These are phyloP conservation scores for Procambarus virginalis DNA, from an alignment of 1,140 invertebrate genomes.

Conservation along the genomic window DNA sequence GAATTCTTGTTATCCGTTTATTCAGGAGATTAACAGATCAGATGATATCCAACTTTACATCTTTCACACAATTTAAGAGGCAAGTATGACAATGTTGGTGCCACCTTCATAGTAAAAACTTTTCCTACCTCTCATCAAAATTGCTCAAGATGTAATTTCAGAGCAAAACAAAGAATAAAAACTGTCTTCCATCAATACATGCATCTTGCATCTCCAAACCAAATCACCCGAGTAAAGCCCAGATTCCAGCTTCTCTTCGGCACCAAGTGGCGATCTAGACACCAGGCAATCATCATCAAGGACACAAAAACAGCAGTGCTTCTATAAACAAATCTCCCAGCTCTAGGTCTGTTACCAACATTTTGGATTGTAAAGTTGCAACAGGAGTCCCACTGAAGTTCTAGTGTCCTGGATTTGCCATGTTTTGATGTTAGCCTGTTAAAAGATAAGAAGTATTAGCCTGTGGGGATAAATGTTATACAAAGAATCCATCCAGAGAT, in stretches of 20 bases:
- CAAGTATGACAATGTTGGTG: background rate
- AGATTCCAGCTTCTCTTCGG: conserved; percentile 15
- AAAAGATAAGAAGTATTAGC: background rate
- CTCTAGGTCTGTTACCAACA: background rate
- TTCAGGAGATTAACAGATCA: conserved; percentile 21
- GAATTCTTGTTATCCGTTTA: conserved; percentile 6
- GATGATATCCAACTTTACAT: conserved; percentile 16
- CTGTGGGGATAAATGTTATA: background rate
- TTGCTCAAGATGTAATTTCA: conserved; percentile 23
- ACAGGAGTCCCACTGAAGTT: background rate
- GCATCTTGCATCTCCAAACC: background rate
- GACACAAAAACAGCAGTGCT: conserved; percentile 11
- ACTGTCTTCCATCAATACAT: background rate
- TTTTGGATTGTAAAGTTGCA: background rate
- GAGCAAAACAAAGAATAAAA: conserved; percentile 23
- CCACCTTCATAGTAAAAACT: conserved; percentile 12
- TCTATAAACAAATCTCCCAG: background rate
- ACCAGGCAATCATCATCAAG: conserved; percentile 41
- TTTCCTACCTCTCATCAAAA: background rate
- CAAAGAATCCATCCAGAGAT: too few species aligned
- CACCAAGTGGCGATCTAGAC: conserved; percentile 28
- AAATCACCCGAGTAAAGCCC: background rate
- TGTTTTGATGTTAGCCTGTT: conserved; percentile 57
- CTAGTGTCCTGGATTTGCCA: conserved; percentile 42
- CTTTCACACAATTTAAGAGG: conserved; percentile 22